Conservation (phyloP, 2,113 vertebrate species). For the Suncus etruscus region DNA sequence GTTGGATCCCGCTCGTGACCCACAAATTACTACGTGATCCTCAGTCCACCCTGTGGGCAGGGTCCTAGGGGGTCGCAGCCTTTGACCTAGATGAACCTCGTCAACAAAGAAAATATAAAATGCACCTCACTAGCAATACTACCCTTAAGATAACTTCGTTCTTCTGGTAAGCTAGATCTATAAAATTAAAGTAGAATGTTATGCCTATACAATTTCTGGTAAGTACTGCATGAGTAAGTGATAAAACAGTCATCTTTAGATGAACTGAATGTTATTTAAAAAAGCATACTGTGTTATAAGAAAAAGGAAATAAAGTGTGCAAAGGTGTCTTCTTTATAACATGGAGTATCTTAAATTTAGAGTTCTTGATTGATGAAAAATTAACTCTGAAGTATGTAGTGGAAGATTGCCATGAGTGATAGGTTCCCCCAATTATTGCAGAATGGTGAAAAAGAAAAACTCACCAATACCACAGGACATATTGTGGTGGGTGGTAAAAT, state of each 20-base stretch:
- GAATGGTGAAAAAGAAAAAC: slow-evolving; percentile 75
- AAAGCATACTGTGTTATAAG: slow-evolving; percentile 72
- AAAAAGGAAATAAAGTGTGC: slow-evolving; percentile 14
- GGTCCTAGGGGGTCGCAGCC: too few species aligned
- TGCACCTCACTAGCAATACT: slow-evolving; percentile 85
- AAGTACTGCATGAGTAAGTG: slow-evolving; percentile 85
- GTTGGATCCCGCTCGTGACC: too few species aligned
- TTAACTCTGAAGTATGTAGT: not conserved
- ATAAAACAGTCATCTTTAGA: slow-evolving; percentile 84
- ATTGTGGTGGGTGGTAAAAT: slow-evolving; percentile 96
- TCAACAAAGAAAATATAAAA: slow-evolving; percentile 85
- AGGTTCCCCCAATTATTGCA: not conserved
- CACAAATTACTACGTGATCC: too few species aligned
- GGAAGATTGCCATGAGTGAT: not conserved
- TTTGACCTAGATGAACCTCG: slow-evolving; percentile 83
- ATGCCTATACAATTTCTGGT: slow-evolving; percentile 86
- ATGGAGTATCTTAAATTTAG: not conserved
- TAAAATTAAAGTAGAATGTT: slow-evolving; percentile 87
- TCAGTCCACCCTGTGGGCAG: too few species aligned
- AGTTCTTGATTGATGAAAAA: slow-evolving; percentile 3
- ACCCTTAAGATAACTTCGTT: slow-evolving; percentile 87
- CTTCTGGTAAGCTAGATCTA: slow-evolving; percentile 89
- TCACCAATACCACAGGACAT: slow-evolving; percentile 96
- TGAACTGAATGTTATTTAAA: slow-evolving; percentile 67
- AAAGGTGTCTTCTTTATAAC: slow-evolving; percentile 49